These are phyloP conservation scores for Machimus atricapillus DNA, from an alignment of 2,888 invertebrate species.

Conservation along the genomic window DNA sequence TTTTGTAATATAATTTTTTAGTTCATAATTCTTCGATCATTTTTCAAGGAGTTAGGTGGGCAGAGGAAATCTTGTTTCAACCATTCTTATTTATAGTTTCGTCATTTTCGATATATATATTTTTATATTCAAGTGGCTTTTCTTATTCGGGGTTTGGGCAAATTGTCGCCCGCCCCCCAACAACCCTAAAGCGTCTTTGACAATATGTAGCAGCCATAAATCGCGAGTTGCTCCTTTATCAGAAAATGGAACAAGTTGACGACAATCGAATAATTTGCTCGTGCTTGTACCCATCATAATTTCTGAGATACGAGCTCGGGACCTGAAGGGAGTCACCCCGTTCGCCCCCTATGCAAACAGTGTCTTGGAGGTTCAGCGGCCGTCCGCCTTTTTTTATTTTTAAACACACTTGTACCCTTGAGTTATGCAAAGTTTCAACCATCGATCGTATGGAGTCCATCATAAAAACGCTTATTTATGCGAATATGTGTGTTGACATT, in stretches of 20 bases:
- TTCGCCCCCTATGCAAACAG: not conserved
- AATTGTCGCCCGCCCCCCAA: not conserved
- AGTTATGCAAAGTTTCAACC: slow-evolving; percentile 6
- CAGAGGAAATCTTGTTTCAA: no score
- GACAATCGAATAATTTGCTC: not conserved
- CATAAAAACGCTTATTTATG: slow-evolving; percentile 16
- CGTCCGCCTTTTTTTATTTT: not conserved
- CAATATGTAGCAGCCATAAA: not conserved
- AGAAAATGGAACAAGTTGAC: not conserved
- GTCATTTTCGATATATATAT: no score
- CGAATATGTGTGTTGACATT: slow-evolving; percentile 28
- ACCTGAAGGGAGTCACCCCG: not conserved
- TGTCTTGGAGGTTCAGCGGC: not conserved
- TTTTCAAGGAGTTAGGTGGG: no score
- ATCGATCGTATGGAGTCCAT: slow-evolving; percentile 1
- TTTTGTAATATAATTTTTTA: no score
- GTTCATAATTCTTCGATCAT: no score
- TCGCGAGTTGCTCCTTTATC: not conserved
- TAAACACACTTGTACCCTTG: not conserved
- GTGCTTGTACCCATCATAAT: not conserved
- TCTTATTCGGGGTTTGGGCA: not conserved
- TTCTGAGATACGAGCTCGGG: not conserved
- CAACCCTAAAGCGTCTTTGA: not conserved
- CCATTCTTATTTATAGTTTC: no score
- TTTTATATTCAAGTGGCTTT: no score